Base-by-base conservation (phyloP, 2,888 invertebrate genomes). In the Drosophila recens region DNA sequence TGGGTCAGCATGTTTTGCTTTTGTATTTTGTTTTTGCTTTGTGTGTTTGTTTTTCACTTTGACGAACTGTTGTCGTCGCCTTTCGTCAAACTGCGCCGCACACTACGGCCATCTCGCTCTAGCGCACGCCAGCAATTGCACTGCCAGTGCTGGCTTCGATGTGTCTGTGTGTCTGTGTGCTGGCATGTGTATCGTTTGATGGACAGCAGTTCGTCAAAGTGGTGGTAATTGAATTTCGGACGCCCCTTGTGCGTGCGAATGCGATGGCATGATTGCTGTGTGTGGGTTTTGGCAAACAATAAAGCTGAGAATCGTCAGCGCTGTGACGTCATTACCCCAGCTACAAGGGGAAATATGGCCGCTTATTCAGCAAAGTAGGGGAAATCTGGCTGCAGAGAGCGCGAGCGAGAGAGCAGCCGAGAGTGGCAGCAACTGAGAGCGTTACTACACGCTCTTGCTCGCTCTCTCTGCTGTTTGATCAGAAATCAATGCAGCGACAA, bases 171-270 rank as follows among this genome's bases (percentile, higher is more conserved):
- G 0, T 20, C 8, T 48, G 51, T 38, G 45, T 46, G 38, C 33
- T 11, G 46, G 49, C 65, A 45, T 59, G 63, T 11, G 59, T 42
- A 54, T 53, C 38, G 67, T 54, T 75, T 91, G 91, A 91, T 87
- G 85, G 91, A 91, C 91, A 91, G 91, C 91, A 90, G 87, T 91
- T 91, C 91, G 87, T 91, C 91, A 91, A 91, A 91, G 83, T 78
- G 85, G 89, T 82, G 85, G 81, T 87, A 90, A 90, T 90, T 89
- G 82, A 90, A 90, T 90, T 77, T 74, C 70, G 66, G 59, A 75
- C 58, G 72, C 57, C 66, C 61, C 59, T 66, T 51, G 51, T 57
- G 68, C 65, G 74, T 66, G 70, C 57, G 77, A 84, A 51, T 79
- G 86, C 63, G 86, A 76, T 17, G 67, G 75, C 84, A 78, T 51